Evolutionary conservation across 2,797 vertebrate species (phyloP).

Genomic region (Microtus agrestis): DNA sequence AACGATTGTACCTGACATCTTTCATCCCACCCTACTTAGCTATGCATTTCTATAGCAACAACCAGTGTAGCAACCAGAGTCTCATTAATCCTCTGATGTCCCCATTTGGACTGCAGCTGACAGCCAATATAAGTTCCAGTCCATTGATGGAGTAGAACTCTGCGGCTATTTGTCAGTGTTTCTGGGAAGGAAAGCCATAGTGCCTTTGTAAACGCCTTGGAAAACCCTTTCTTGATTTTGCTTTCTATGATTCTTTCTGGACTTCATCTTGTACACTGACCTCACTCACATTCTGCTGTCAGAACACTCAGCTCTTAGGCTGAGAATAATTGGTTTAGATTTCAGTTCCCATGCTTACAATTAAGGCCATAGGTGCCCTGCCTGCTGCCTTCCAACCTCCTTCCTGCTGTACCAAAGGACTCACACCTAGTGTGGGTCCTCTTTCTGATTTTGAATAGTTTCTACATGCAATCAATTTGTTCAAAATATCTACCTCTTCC

Average conservation of each 20-base stretch:
- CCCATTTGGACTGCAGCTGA: conserved; percentile 49
- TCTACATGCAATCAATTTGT: not conserved
- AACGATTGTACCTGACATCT: conserved; percentile 19
- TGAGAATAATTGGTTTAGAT: not conserved
- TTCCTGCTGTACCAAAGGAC: not conserved
- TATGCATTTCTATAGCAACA: conserved; percentile 70
- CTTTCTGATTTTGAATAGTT: not conserved
- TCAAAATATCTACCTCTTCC: not conserved
- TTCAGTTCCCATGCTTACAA: not conserved
- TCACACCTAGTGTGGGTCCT: not conserved
- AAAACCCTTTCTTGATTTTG: not conserved
- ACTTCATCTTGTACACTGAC: not conserved
- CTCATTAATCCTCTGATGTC: conserved; percentile 61
- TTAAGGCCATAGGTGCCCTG: not conserved
- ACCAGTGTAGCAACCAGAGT: conserved; percentile 7
- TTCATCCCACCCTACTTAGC: conserved; percentile 35
- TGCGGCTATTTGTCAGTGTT: conserved; percentile 10
- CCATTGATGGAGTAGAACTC: not conserved
- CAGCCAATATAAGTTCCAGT: conserved; percentile 46
- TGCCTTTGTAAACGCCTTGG: not conserved
- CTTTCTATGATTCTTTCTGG: not conserved
- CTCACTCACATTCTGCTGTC: not conserved
- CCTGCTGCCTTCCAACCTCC: not conserved
- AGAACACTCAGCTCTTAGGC: not conserved
- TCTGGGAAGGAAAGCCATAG: not conserved